Percentiles rank a stretch among this genome's conserved stretches.
Evolutionary conservation across 2,888 invertebrate genomes (phyloP).

Genomic region (Chouioia cunea): DNA sequence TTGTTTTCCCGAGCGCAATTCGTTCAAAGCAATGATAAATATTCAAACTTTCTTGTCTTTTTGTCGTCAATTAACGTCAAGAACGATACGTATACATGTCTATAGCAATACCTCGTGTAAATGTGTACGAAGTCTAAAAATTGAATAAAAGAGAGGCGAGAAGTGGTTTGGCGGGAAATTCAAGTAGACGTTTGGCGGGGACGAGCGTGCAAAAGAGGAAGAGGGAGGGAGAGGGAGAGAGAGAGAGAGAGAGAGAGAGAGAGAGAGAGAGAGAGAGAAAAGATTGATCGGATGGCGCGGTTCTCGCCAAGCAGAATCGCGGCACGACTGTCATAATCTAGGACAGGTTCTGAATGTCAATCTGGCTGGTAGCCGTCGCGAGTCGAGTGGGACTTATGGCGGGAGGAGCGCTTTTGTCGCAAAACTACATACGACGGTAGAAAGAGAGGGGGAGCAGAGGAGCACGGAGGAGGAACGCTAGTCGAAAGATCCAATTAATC

Average conservation of each 20-base stretch:
- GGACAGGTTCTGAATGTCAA: constrained; percentile 55
- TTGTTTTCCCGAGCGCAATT: too few species aligned
- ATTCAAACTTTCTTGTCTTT: too few species aligned
- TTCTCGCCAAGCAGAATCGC: constrained; percentile 22
- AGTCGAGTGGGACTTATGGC: constrained; percentile 45
- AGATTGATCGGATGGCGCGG: not conserved
- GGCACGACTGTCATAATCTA: constrained; percentile 49
- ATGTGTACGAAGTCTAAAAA: too few species aligned
- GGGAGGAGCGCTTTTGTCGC: not conserved
- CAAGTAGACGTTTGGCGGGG: too few species aligned
- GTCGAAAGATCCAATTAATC: constrained; percentile 47
- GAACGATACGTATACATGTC: too few species aligned
- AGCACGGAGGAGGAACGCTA: not conserved
- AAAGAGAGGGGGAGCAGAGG: not conserved
- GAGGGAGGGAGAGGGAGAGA: constrained; percentile 1
- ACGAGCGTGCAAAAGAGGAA: not conserved
- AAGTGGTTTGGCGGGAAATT: too few species aligned
- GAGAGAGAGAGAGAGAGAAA: constrained; percentile 1
- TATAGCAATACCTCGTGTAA: too few species aligned
- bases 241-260: not conserved
- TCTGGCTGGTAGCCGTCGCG: constrained; percentile 51
- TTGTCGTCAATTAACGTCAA: too few species aligned
- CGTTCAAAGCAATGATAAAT: too few species aligned
- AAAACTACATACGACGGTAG: too few species aligned
- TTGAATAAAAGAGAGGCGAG: too few species aligned